Evolutionary conservation across 2,797 vertebrate species (phyloP).

Genomic region (Lepilemur septentrionalis): DNA sequence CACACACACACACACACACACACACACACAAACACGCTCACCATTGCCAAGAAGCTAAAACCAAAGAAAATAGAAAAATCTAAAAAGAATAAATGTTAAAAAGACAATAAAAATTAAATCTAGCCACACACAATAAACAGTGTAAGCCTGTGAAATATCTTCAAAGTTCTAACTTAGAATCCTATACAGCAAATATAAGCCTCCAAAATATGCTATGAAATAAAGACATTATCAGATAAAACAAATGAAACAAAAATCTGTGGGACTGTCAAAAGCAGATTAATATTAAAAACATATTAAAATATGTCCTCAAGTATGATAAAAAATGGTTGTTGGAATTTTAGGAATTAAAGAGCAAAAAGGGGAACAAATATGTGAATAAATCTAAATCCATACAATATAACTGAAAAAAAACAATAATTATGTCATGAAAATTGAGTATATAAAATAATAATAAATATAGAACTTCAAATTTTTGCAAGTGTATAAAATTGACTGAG

Average conservation of each 20-base stretch:
- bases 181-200: background rate
- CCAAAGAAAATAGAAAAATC: background rate
- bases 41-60: background rate
- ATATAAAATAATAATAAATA: background rate
- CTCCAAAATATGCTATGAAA: background rate
- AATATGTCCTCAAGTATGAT: background rate
- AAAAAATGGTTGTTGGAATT: background rate
- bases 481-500: background rate
- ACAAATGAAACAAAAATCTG: background rate
- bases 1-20: too few relatives aligned
- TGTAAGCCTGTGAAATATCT: background rate
- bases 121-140: background rate
- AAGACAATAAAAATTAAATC: background rate
- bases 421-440: background rate
- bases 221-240: background rate
- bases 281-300: background rate
- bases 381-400: background rate
- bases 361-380: background rate
- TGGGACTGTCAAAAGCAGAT: background rate
- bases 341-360: background rate
- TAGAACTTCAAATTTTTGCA: background rate
- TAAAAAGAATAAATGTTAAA: background rate
- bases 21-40: too few relatives aligned
- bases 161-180: background rate
- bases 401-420: background rate